Base-by-base conservation (phyloP, 2,888 invertebrate genomes). In the Deilephila porcellus region DNA sequence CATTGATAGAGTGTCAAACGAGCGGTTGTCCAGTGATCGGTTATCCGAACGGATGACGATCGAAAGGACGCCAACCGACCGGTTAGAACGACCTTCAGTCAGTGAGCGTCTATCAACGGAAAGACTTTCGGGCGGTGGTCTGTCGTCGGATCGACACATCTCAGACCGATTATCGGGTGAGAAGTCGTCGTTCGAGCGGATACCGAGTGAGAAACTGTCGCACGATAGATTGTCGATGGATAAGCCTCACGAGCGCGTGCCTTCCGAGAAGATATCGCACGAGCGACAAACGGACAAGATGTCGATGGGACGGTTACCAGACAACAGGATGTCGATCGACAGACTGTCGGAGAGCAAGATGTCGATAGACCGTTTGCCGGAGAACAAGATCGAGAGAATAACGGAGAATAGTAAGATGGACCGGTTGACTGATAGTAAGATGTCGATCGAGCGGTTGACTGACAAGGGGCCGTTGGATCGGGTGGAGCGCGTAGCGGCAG, bases 401-500 rank as follows among this genome's bases (percentile, higher is more conserved):
- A 70, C 73, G 29, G 74, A 75, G 3, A 75, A 71, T n/a, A 72
- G 78, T 73, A 72, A 74, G 45, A 77, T 78, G 56, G 81, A 82
- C 14, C 76, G 82, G 59, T 72, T 80, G 63, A 32, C 71, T 8
- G 82, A 79, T 29, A 74, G 71, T 64, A 80, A 80, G 67, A 72
- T 78, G 71, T 71, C 77, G 52, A 73, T 80, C 34, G 85, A 83
- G 7, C 80, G 84, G 74, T 73, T 82, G 25, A 73, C 80, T 19
- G 79, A 80, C 19, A 83, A 73, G 60, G 45, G 37, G 59, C 37
- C 74, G 32, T 74, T 79, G 74, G 80, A 84, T 73, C 80, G 72
- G 76, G 75, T 73, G 70, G 86, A 89, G 77, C 78, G 87, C 76
- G 92, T 86, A 76, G 88, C 93, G 37, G 93, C 93, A 0, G 86